A percentile compares a stretch with the other conserved stretches of the same genome.
These are phyloP conservation scores for Acipenser transmontanus DNA, from an alignment of 2,797 vertebrate species.

Conservation along the genomic window DNA sequence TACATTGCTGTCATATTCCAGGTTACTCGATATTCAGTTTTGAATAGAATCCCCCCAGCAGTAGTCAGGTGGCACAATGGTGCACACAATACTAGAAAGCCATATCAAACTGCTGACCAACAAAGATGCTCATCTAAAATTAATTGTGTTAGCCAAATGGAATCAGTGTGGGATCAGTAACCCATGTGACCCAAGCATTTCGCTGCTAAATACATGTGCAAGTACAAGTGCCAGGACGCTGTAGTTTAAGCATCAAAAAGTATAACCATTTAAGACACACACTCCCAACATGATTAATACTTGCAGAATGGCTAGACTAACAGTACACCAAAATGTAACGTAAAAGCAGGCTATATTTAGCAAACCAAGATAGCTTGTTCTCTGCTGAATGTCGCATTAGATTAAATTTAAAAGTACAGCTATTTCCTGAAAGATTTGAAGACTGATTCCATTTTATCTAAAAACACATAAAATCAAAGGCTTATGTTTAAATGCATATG, in stretches of 20 bases:
- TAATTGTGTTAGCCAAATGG: neutral
- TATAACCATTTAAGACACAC: too few relatives aligned
- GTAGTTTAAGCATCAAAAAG: too few relatives aligned
- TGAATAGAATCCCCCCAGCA: neutral
- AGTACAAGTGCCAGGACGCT: too few relatives aligned
- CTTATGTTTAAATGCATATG: too few relatives aligned
- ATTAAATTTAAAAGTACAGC: conserved; percentile 26
- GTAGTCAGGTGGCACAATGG: neutral
- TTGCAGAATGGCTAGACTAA: conserved; percentile 35
- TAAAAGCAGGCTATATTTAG: conserved; percentile 42
- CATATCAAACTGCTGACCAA: neutral
- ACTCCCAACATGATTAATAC: conserved; percentile 18
- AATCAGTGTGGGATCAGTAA: neutral
- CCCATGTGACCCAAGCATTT: neutral
- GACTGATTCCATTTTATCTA: too few relatives aligned
- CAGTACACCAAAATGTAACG: conserved; percentile 33
- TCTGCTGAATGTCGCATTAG: conserved; percentile 48
- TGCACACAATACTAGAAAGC: neutral
- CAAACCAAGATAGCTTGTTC: conserved; percentile 36
- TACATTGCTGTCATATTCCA: neutral
- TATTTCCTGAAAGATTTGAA: too few relatives aligned
- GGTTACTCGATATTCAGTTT: neutral
- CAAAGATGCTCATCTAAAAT: conserved; percentile 1
- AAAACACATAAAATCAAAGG: too few relatives aligned
- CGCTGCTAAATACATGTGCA: too few relatives aligned